Base-by-base conservation (phyloP, 2,888 invertebrate species). In the Tribolium freemani region DNA sequence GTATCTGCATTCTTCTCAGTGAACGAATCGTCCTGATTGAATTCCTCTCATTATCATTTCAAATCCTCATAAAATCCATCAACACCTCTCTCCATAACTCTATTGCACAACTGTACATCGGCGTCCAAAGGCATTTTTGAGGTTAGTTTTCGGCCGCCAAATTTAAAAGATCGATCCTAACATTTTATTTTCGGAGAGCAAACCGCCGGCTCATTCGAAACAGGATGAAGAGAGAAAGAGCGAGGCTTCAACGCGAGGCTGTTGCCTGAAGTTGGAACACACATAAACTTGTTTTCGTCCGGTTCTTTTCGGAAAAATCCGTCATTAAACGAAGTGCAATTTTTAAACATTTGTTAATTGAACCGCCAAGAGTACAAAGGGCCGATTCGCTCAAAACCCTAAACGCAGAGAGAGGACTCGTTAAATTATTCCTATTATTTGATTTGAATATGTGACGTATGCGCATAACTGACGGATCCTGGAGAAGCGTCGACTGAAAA, bases 251-350 rank as follows among this genome's bases (percentile, higher is more conserved):
- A 16, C 16, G 45, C 56, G 51, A 45, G 56, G 50, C 50, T 67
- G 69, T 58, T 60, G 56, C 48, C 46, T 45, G 56, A 13, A 45
- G 30, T 30, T 67, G 57, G 50, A 51, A 63, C 67, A 50, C 51
- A 57, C 69, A 72, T 77, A 75, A 80, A 80, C 80, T 79, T 76
- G 80, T 80, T 80, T 78, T 74, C 76, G 74, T 75, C 73, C 75
- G 69, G 64, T 71, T 73, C 54, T 72, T 73, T 73, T 73, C 46
- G 30, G 58, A 73, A 76, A 73, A 70, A 60, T 76, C 57, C 67
- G 20, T 73, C 72, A 69, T 73, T 69, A 69, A 69, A 58, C 50
- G 68, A 72, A 67, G 66, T 60, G 8, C 45, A 64, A 63, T 71
- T 71, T 71, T 67, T 60, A n/a, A 38, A 38, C 38, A n/a, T 38